These are phyloP conservation scores for Noctua comes DNA, from an alignment of 2,888 invertebrate genomes.

Conservation along the genomic window DNA sequence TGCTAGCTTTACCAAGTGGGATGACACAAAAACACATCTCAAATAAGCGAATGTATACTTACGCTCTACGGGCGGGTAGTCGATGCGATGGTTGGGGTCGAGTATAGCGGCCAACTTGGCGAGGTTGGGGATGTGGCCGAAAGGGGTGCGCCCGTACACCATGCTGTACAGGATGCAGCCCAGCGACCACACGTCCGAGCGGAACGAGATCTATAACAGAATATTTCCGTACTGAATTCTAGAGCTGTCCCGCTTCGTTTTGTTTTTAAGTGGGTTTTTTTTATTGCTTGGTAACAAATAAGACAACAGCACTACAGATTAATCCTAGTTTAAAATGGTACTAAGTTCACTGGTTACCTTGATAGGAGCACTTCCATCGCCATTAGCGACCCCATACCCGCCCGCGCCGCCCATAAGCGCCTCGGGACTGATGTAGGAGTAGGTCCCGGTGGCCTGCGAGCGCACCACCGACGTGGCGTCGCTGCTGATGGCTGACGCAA, in stretches of 20 bases:
- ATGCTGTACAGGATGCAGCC: slow-evolving; percentile 99
- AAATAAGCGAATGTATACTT: slow-evolving; percentile 70
- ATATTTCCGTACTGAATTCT: not conserved
- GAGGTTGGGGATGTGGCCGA: slow-evolving; percentile 94
- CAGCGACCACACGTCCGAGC: slow-evolving; percentile 99
- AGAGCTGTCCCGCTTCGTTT: too few species aligned
- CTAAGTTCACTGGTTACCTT: slow-evolving; percentile 73
- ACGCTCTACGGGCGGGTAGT: slow-evolving; percentile 92
- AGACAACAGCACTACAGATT: not conserved
- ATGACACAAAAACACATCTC: not conserved
- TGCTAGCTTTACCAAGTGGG: not conserved
- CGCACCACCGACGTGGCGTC: slow-evolving; percentile 97
- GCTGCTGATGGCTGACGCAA: slow-evolving; percentile 95
- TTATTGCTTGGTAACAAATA: not conserved
- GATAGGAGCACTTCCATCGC: slow-evolving; percentile 81
- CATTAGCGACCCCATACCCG: slow-evolving; percentile 77
- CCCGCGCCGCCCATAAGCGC: slow-evolving; percentile 93
- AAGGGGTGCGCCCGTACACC: slow-evolving; percentile 97
- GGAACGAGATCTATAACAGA: slow-evolving; percentile 94
- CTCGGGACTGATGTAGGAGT: slow-evolving; percentile 99
- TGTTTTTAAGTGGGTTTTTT: too few species aligned
- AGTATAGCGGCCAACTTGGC: slow-evolving; percentile 95
- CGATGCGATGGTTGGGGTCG: slow-evolving; percentile 93
- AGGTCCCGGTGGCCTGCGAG: slow-evolving; percentile 95
- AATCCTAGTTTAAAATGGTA: not conserved